Evolutionary conservation across 2,113 vertebrate species (phyloP).

Genomic region (Gymnogyps californianus): DNA sequence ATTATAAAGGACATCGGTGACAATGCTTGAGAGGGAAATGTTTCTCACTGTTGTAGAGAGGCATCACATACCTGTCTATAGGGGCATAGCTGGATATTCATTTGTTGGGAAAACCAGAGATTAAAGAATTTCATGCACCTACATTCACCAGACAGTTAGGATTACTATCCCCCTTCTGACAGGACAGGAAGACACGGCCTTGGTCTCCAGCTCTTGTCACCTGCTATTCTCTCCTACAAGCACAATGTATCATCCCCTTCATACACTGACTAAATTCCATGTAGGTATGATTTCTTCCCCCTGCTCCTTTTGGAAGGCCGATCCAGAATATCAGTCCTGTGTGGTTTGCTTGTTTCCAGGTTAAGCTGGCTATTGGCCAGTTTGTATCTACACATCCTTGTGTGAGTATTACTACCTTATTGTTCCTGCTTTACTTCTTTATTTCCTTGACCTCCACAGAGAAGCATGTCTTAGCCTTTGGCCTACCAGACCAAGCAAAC

Average conservation of each 20-base stretch:
- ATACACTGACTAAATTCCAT: not conserved
- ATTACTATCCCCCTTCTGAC: not conserved
- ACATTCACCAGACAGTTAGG: not conserved
- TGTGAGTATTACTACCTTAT: not conserved
- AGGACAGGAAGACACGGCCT: not conserved
- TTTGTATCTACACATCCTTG: not conserved
- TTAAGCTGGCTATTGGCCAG: not conserved
- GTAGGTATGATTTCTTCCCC: not conserved
- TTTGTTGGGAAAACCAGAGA: not conserved
- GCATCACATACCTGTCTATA: not conserved
- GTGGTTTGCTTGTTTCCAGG: not conserved
- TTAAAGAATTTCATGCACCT: not conserved
- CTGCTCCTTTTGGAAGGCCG: not conserved
- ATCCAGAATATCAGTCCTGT: not conserved
- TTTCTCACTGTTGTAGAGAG: not conserved
- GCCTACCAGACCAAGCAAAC: not conserved
- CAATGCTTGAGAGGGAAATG: not conserved
- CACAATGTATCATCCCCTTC: fast-evolving
- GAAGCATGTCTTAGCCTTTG: not conserved
- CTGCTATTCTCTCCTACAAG: not conserved
- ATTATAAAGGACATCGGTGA: not conserved
- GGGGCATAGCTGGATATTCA: not conserved
- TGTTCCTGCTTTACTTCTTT: not conserved
- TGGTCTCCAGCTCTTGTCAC: not conserved
- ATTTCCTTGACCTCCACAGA: not conserved